Percentiles rank a stretch among this genome's conserved stretches.
These are phyloP conservation scores for Cerastis leucographa DNA, from an alignment of 2,888 invertebrate species.

Conservation along the genomic window DNA sequence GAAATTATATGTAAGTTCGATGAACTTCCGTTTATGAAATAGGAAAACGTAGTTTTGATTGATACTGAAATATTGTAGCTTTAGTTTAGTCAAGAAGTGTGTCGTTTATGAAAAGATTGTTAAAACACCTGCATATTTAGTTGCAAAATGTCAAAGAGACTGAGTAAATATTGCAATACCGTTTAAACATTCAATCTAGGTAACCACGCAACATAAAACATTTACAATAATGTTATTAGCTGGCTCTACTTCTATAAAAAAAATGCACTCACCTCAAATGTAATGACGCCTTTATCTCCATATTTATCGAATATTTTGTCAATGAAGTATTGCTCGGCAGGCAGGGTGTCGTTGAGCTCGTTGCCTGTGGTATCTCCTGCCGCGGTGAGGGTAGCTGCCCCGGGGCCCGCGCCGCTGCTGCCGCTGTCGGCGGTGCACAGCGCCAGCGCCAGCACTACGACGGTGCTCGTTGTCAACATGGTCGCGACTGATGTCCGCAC, in stretches of 20 bases:
- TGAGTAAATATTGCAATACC: constrained; percentile 16
- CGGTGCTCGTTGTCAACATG: constrained; percentile 82
- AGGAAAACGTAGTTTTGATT: constrained; percentile 80
- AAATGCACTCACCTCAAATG: constrained; percentile 87
- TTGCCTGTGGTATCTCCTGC: constrained; percentile 64
- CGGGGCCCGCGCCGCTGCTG: constrained; percentile 75
- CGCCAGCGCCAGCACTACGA: constrained; percentile 79
- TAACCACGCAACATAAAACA: constrained; percentile 27
- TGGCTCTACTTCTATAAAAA: constrained; percentile 2
- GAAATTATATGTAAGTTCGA: constrained; percentile 80
- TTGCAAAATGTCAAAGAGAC: constrained; percentile 10
- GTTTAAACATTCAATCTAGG: constrained; percentile 24
- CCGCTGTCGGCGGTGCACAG: constrained; percentile 69
- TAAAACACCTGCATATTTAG: constrained; percentile 26
- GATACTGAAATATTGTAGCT: constrained; percentile 52
- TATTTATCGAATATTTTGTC: constrained; percentile 91
- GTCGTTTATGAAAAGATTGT: background rate
- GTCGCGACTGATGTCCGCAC: constrained; percentile 79
- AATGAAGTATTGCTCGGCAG: constrained; percentile 88
- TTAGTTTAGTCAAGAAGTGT: background rate
- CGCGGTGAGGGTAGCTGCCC: constrained; percentile 70
- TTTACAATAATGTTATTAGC: constrained; percentile 18
- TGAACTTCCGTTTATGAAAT: constrained; percentile 87
- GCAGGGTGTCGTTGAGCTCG: constrained; percentile 76
- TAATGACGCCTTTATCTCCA: constrained; percentile 89